Evolutionary conservation across 2,888 invertebrate species (phyloP).

Genomic region (Thereva unica): DNA sequence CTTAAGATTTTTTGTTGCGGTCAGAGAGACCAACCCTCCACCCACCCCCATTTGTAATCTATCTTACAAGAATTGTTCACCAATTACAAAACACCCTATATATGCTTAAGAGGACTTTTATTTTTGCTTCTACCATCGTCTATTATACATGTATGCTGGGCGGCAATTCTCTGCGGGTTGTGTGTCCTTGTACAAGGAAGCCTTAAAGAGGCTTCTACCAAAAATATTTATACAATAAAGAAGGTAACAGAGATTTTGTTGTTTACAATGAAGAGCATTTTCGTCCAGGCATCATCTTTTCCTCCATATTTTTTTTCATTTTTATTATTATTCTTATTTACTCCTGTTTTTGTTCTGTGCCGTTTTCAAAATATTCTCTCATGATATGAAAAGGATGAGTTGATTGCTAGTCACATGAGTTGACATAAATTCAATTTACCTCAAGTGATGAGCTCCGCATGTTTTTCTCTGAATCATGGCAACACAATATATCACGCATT

Average conservation of each 20-base stretch:
- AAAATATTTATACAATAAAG: neutral
- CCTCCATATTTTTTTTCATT: too few relatives aligned
- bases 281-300: neutral
- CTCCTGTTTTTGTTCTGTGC: too few relatives aligned
- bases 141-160: constrained; percentile 16
- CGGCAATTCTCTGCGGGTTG: constrained; percentile 26
- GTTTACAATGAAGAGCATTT: neutral
- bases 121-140: too few relatives aligned
- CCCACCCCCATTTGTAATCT: too few relatives aligned
- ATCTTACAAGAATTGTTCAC: too few relatives aligned
- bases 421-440: constrained; percentile 37
- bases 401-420: constrained; percentile 27
- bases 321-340: too few relatives aligned
- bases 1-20: too few relatives aligned
- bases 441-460: constrained; percentile 22
- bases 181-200: constrained; percentile 3
- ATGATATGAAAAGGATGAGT: constrained; percentile 26
- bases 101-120: too few relatives aligned
- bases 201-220: constrained; percentile 1
- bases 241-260: too few relatives aligned
- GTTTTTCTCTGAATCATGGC: neutral
- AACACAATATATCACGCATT: too few relatives aligned
- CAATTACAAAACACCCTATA: too few relatives aligned
- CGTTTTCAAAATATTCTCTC: constrained; percentile 13
- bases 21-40: too few relatives aligned